phyloP scores from a whole-genome alignment of 2,888 invertebrate genomes.

The Tubulanus polymorphus region DNA sequence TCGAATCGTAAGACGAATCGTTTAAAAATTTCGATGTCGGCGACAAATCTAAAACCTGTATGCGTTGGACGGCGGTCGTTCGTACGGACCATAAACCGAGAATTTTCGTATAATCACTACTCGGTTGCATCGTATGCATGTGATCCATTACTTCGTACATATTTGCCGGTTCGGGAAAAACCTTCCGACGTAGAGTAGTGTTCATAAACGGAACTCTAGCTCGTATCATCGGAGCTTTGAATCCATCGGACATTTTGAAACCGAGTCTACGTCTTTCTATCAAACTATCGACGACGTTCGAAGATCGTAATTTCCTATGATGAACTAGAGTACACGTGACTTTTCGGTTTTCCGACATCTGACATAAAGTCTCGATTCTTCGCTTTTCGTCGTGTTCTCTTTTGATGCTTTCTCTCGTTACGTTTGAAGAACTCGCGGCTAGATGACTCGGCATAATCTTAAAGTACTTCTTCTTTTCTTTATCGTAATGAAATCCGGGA shows the following conservation, averaged over 20 bases:
- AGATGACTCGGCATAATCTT: conserved; percentile 32
- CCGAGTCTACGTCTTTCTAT: conserved; percentile 8
- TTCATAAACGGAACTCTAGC: conserved; percentile 9
- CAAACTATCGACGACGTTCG: not conserved
- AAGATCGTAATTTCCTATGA: conserved; percentile 1
- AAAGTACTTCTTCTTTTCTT: conserved; percentile 41
- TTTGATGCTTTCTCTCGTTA: conserved; percentile 35
- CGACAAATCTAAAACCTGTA: conserved; percentile 30
- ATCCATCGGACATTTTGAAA: not conserved
- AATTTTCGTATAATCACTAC: conserved; percentile 23
- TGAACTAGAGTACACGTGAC: not conserved
- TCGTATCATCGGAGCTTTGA: conserved; percentile 3
- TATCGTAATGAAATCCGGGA: conserved; percentile 47
- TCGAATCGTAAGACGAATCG: too few species aligned
- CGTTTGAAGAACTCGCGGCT: too few species aligned
- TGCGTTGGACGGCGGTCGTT: conserved; percentile 27
- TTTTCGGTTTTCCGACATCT: too few species aligned
- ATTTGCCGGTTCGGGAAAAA: conserved; percentile 13
- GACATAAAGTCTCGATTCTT: too few species aligned
- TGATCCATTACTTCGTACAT: conserved; percentile 27
- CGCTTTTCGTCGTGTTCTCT: conserved; percentile 29
- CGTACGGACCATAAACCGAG: conserved; percentile 37
- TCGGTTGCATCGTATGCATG: conserved; percentile 27
- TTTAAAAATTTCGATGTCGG: too few species aligned
- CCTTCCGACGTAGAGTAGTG: not conserved